A percentile compares a stretch with the other conserved stretches of the same genome.
Conservation (phyloP, 1,140 invertebrate genomes). For the Drosophila setifemur region DNA sequence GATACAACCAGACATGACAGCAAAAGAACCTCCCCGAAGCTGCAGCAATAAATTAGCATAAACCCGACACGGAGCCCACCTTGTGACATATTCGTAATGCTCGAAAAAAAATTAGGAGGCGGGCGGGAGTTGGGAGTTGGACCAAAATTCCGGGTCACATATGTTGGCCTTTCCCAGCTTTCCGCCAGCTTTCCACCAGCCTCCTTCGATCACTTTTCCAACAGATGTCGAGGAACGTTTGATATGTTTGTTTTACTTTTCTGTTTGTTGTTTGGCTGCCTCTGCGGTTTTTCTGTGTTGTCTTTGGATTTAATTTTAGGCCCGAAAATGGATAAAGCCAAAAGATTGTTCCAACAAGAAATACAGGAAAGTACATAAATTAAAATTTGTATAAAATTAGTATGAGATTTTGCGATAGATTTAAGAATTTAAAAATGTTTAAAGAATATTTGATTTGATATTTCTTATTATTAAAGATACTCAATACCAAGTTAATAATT, state of each 20-base stretch:
- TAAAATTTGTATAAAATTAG: too few relatives aligned
- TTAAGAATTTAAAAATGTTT: too few relatives aligned
- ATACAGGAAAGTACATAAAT: too few relatives aligned
- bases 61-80: conserved; percentile 31
- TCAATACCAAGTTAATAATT: too few relatives aligned
- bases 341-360: too few relatives aligned
- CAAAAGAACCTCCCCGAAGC: background rate
- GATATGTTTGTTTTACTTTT: conserved; percentile 26
- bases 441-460: background rate
- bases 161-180: conserved; percentile 42
- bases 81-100: conserved; percentile 23
- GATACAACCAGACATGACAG: background rate
- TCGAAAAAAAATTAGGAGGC: conserved; percentile 7
- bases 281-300: background rate
- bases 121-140: conserved; percentile 1
- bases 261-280: conserved; percentile 9
- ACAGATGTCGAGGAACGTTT: conserved; percentile 44
- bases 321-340: too few relatives aligned
- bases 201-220: conserved; percentile 17
- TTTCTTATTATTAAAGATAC: too few relatives aligned
- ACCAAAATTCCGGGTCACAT: conserved; percentile 26
- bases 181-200: background rate
- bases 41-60: conserved; percentile 40
- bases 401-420: too few relatives aligned
- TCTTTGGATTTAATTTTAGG: conserved; percentile 2